Conservation (phyloP, 2,113 vertebrate species). For the Brachirus orientalis region DNA sequence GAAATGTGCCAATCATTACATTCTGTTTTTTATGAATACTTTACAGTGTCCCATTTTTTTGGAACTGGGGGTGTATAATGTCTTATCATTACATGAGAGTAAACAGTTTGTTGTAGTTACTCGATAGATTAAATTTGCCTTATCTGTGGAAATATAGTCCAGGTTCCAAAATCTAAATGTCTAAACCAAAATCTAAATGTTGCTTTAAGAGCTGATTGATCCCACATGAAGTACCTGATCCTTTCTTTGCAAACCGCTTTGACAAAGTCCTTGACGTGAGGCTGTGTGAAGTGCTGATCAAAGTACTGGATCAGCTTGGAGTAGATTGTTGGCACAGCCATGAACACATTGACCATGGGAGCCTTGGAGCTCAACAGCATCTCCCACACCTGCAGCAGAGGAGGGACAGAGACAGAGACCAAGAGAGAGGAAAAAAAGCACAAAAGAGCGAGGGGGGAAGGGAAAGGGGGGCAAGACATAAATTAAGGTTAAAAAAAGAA, state of each 20-base stretch:
- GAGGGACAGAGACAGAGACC: neutral
- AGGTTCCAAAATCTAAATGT: no score
- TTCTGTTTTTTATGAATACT: no score
- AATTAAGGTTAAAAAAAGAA: constrained; percentile 24
- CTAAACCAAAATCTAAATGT: neutral
- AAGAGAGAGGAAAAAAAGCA: neutral
- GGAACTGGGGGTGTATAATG: no score
- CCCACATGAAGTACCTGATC: constrained; percentile 83
- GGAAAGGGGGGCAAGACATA: constrained; percentile 26
- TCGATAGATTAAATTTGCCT: no score
- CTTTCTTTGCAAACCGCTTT: constrained; percentile 88
- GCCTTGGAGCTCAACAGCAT: constrained; percentile 76
- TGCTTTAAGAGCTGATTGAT: neutral
- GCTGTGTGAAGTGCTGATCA: constrained; percentile 84
- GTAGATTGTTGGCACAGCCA: constrained; percentile 97
- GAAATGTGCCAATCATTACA: no score
- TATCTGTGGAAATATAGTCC: no score
- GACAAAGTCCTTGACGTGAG: constrained; percentile 87
- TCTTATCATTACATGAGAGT: no score
- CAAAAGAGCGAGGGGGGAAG: constrained; percentile 17
- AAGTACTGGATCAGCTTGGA: constrained; percentile 89
- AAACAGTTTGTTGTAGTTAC: no score
- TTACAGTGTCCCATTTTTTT: no score
- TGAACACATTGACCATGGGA: constrained; percentile 88
- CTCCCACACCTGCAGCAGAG: constrained; percentile 90